A percentile compares a stretch with the other conserved stretches of the same genome.
phyloP scores from a whole-genome alignment of 2,888 invertebrate genomes.

The Blastobasis lacticolella region DNA sequence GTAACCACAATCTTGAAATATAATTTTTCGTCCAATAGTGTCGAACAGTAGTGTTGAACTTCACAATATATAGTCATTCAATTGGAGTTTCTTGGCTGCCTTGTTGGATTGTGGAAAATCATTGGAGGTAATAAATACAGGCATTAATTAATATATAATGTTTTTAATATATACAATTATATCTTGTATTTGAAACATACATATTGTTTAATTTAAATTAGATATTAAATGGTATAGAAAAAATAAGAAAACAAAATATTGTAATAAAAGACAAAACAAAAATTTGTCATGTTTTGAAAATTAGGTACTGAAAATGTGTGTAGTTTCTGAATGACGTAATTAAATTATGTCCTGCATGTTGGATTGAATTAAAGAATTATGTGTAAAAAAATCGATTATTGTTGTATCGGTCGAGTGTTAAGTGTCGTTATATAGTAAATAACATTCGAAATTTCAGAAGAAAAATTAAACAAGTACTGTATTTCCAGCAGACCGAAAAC shows the following conservation, averaged over 20 bases:
- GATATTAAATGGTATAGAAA: no score
- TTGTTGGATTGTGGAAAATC: conserved; percentile 22
- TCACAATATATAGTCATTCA: background rate
- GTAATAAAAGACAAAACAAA: no score
- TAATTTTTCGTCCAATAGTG: background rate
- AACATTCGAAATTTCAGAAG: conserved; percentile 16
- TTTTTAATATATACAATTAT: conserved; percentile 2
- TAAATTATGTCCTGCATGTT: no score
- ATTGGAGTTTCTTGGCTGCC: conserved; percentile 14
- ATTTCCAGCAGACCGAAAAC: conserved; percentile 35
- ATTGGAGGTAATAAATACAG: conserved; percentile 31
- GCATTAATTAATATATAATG: conserved; percentile 12
- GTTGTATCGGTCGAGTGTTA: conserved; percentile 28
- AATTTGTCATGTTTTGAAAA: no score
- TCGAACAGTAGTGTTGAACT: background rate
- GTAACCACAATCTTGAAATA: background rate
- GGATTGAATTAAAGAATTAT: background rate
- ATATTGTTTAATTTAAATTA: no score
- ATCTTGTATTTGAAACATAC: background rate
- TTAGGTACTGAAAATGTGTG: no score
- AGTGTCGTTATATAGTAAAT: conserved; percentile 18
- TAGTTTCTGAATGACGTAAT: no score
- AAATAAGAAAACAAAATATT: no score
- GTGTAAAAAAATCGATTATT: conserved; percentile 35
- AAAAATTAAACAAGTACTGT: conserved; percentile 2